These are phyloP conservation scores for Drosophila cognata DNA, from an alignment of 2,888 invertebrate genomes.

Conservation along the genomic window DNA sequence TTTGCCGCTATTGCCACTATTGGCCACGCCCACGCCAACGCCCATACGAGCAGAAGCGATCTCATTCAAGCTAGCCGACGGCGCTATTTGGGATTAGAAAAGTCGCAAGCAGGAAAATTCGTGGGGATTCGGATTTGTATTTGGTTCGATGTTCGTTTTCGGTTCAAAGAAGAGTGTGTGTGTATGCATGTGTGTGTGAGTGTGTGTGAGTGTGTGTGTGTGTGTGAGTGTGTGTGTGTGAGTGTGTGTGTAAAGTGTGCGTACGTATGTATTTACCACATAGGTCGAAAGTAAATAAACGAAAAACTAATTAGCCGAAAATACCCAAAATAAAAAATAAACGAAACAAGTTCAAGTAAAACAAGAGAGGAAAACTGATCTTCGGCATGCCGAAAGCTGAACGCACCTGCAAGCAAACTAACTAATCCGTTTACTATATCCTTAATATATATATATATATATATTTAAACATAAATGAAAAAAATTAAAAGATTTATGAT, in stretches of 20 bases:
- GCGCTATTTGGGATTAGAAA: conserved; percentile 15
- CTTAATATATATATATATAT: background rate
- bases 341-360: conserved; percentile 24
- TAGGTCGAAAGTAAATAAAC: conserved; percentile 57
- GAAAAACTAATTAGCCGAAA: conserved; percentile 68
- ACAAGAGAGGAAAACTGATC: conserved; percentile 15
- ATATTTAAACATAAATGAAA: too few relatives aligned
- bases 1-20: conserved; percentile 35
- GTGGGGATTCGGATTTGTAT: background rate
- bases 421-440: background rate
- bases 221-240: background rate
- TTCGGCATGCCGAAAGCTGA: conserved; percentile 42
- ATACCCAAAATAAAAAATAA: conserved; percentile 38
- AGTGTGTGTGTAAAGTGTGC: conserved; percentile 7
- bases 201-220: background rate
- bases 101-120: conserved; percentile 11
- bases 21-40: conserved; percentile 19
- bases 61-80: conserved; percentile 38
- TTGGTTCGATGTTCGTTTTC: conserved; percentile 8
- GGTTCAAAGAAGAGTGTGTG: background rate
- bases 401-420: conserved; percentile 36
- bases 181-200: too few relatives aligned
- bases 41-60: conserved; percentile 30
- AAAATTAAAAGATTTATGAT: too few relatives aligned
- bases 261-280: conserved; percentile 16